Evolutionary conservation across 2,113 vertebrate genomes (phyloP), one percentile per base, ranked within the genome.

Genomic region (Eudyptes chrysolophus): DNA sequence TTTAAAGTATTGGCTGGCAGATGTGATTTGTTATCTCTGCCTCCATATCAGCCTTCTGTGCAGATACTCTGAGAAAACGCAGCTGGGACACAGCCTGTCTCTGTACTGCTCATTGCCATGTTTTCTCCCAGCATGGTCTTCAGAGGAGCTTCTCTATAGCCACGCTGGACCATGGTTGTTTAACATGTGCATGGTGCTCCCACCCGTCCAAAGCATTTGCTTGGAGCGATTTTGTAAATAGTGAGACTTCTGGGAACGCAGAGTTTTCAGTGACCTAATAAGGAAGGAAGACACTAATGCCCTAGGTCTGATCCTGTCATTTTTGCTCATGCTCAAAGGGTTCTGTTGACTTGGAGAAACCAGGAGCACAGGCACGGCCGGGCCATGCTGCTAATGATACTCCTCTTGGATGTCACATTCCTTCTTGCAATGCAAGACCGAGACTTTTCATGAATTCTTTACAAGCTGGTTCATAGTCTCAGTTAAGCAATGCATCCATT

Each of bases 401-500:
- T 62, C 18, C 44, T 92, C 58, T 72, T 76, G 62, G 71, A 64
- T 71, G 80, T 87, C 80, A 87, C 77, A 44, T 87, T 95, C 78
- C 65, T 87, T 83, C 89, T 85, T 83, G 70, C 71, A 92, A 34
- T 34, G 70, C 66, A 61, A 90, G 84, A 72, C 46, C 0, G 6
- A 90, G 78, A 85, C 42, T 90, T 87, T 24, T 36, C 22, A 70
- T 87, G 70, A 96, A 80, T 94, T 88, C 92, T 74, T 94, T 76
- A 42, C 82, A 88, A 80, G 62, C 75, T 95, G 62, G 54, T 83
- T 95, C 83, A 65, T 72, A 55, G 69, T 87, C 82, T 95, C 85
- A 83, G 82, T 94, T 92, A 90, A 95, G 92, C 87, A 96, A 86
- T 3, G 6, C 58, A 83, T 83, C 70, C n/a, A 52, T 94, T 83